phyloP scores from a whole-genome alignment of 2,888 invertebrate species.

The Chalcosyrphus nemorum region DNA sequence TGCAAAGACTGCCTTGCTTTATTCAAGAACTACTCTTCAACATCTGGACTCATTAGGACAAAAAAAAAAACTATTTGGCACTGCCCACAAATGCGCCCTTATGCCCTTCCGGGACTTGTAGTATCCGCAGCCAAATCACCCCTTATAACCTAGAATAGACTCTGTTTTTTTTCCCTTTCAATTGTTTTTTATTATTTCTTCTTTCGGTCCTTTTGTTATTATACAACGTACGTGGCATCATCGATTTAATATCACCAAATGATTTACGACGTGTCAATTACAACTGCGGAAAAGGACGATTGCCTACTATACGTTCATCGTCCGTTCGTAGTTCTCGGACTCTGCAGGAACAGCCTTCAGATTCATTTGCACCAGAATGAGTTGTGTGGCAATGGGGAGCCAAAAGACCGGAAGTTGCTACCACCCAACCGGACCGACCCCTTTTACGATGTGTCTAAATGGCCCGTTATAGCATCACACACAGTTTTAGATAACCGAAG shows the following conservation, averaged over 20 bases:
- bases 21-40: background rate
- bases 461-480: conserved; percentile 56
- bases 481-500: conserved; percentile 52
- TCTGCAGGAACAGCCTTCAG: background rate
- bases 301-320: conserved; percentile 33
- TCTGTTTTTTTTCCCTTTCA: conserved; percentile 11
- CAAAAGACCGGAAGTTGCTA: conserved; percentile 10
- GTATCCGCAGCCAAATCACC: conserved; percentile 20
- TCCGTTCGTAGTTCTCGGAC: background rate
- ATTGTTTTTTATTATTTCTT: conserved; percentile 53
- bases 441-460: conserved; percentile 70
- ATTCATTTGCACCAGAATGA: conserved; percentile 10
- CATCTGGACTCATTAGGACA: conserved; percentile 10
- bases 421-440: conserved; percentile 38
- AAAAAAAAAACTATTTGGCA: conserved; percentile 26
- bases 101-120: conserved; percentile 4
- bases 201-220: conserved; percentile 36
- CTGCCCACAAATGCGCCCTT: conserved; percentile 8
- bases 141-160: conserved; percentile 9
- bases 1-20: background rate
- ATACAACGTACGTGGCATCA: conserved; percentile 57
- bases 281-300: conserved; percentile 71
- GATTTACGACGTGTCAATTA: conserved; percentile 74
- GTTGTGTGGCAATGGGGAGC: background rate
- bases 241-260: conserved; percentile 70